phyloP scores from a whole-genome alignment of 2,113 vertebrate species.

The Saccopteryx bilineata region DNA sequence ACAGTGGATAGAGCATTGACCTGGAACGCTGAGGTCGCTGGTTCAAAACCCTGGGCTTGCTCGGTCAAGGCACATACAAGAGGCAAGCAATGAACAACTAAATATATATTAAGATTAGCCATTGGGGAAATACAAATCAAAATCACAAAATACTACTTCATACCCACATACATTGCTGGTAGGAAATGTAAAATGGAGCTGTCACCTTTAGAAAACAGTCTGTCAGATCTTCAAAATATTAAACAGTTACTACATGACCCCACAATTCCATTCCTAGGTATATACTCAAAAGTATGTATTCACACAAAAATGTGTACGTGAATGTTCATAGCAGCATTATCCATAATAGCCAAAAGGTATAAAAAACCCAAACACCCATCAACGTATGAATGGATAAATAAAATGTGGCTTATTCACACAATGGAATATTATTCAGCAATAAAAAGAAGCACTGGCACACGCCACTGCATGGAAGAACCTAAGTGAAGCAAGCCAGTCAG shows the following conservation, averaged over 20 bases:
- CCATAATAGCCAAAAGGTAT: background rate
- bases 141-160: constrained; percentile 11
- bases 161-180: background rate
- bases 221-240: background rate
- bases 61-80: too few species aligned
- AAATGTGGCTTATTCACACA: background rate
- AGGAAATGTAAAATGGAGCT: background rate
- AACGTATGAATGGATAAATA: background rate
- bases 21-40: too few species aligned
- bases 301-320: background rate
- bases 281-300: background rate
- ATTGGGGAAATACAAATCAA: background rate
- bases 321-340: background rate
- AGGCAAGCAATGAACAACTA: background rate
- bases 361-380: background rate
- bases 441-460: background rate
- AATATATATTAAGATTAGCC: constrained; percentile 2
- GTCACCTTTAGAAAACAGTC: background rate
- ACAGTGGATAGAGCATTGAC: too few species aligned
- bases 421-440: background rate
- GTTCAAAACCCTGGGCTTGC: too few species aligned
- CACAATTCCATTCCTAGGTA: background rate
- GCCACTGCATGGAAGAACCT: background rate
- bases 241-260: background rate
- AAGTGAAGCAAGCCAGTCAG: background rate